Evolutionary conservation across 2,113 vertebrate genomes (phyloP).

Genomic region (Elephas maximus): DNA sequence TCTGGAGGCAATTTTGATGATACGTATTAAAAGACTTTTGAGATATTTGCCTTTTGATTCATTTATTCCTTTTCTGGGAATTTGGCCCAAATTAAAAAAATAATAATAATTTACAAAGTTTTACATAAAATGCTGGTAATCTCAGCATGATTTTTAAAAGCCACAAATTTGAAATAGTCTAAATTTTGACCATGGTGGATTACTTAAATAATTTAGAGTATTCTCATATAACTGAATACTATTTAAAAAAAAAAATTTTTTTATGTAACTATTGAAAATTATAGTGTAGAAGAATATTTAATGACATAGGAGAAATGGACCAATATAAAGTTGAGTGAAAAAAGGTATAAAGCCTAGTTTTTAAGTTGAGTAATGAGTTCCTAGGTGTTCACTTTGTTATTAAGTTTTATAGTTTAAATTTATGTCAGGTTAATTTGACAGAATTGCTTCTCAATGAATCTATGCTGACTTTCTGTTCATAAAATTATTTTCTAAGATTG

Average conservation of each 20-base stretch:
- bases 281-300: not conserved
- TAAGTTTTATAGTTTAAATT: not conserved
- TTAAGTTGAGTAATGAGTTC: not conserved
- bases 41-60: not conserved
- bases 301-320: not conserved
- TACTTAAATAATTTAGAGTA: conserved; percentile 7
- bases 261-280: conserved; percentile 24
- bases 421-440: not conserved
- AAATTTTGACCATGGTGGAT: not conserved
- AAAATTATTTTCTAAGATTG: conserved; percentile 42
- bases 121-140: not conserved
- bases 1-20: not conserved
- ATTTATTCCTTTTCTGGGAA: conserved; percentile 11
- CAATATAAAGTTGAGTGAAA: conserved; percentile 11
- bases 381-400: not conserved
- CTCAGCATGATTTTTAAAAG: conserved; percentile 43
- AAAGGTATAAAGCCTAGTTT: not conserved
- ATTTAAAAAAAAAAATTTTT: too few relatives aligned
- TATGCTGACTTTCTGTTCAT: not conserved
- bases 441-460: conserved; percentile 20
- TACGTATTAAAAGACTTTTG: not conserved
- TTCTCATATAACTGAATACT: conserved; percentile 3
- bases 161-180: conserved; percentile 20
- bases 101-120: not conserved
- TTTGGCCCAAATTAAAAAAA: conserved; percentile 6